These are phyloP conservation scores for Diaperis boleti DNA, from an alignment of 2,888 invertebrate genomes.

Conservation along the genomic window DNA sequence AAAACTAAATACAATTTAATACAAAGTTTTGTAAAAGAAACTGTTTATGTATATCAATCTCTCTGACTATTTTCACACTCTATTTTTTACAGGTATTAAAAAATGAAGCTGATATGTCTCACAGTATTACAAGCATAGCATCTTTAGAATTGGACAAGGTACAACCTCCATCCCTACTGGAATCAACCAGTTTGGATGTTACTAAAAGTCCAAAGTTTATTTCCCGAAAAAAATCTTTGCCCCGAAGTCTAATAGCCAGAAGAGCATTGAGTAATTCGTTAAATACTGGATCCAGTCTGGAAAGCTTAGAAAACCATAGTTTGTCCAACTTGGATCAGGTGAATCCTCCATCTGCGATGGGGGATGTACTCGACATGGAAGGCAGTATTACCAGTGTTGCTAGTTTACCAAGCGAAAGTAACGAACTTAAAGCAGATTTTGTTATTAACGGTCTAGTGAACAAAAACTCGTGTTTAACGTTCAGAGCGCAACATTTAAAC, in stretches of 20 bases:
- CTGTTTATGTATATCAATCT: too few relatives aligned
- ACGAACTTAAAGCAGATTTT: constrained; percentile 67
- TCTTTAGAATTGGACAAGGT: constrained; percentile 80
- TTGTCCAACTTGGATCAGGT: constrained; percentile 81
- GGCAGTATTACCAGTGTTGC: constrained; percentile 87
- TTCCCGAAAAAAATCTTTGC: constrained; percentile 75
- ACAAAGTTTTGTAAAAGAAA: too few relatives aligned
- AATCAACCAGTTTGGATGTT: constrained; percentile 67
- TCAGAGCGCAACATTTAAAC: constrained; percentile 67
- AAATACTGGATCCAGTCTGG: constrained; percentile 69
- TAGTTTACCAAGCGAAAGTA: constrained; percentile 84
- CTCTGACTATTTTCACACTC: too few relatives aligned
- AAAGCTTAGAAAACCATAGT: constrained; percentile 74
- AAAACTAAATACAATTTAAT: too few relatives aligned
- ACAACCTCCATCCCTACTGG: constrained; percentile 76
- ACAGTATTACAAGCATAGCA: constrained; percentile 72
- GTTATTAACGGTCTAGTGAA: constrained; percentile 63
- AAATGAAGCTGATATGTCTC: constrained; percentile 69
- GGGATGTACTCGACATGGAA: constrained; percentile 76
- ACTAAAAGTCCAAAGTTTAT: constrained; percentile 58
- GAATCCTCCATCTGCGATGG: constrained; percentile 87
- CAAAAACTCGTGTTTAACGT: constrained; percentile 52
- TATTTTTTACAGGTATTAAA: constrained; percentile 63
- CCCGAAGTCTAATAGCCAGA: constrained; percentile 78
- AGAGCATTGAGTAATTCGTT: constrained; percentile 74